Evolutionary conservation across 37 sponge, comb jelly and placozoan genomes (phyloP), one percentile per base, ranked within the genome.

Genomic region (Mnemiopsis leidyi): DNA sequence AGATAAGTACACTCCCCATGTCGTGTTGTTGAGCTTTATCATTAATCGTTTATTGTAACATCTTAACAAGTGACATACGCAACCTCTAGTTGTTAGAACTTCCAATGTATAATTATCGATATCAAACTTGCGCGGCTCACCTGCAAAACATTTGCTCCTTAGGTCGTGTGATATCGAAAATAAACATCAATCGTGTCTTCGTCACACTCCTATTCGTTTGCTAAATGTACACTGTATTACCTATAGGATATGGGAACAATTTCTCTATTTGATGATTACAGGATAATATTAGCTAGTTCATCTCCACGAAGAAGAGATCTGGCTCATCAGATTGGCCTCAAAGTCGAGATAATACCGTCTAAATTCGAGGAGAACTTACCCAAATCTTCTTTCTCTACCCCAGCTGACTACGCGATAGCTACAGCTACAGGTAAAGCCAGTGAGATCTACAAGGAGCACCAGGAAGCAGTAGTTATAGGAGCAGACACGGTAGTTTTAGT

Each of bases 341-440:
- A 13, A 18, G 90, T 25, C 2, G 90, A 85, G 25, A 40, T 85
- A 23, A 85, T 85, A 40, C 90, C 90, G 26, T 85, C 90, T n/a
- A 38, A 85, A 13, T 85, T 85, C 26, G 90, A 85, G 61, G 90
- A 85, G 31, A 85, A 85, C 26, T 67, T 85, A 40, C 68, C 90
- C 61, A 85, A 85, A 85, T 36, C 90, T 25, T 38, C 67, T 23
- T 38, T 33, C 67, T 30, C 90, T 3, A n/a, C 90, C n/a, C 67
- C 67, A 1, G 90, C 48, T 1, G 48, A 85, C 23, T 85, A 85
- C 26, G 79, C 32, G n/a, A 39, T 38, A 23, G 48, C 90, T 67
- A 85, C 90, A 23, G 90, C 90, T 21, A 26, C 2, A 38, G 90
- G 90, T 38, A 85, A 85, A 38, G 90, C 90, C 23, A 5, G 90